These are phyloP conservation scores for Bilobella aurantiaca DNA, from an alignment of 1,140 invertebrate genomes.

Conservation along the genomic window DNA sequence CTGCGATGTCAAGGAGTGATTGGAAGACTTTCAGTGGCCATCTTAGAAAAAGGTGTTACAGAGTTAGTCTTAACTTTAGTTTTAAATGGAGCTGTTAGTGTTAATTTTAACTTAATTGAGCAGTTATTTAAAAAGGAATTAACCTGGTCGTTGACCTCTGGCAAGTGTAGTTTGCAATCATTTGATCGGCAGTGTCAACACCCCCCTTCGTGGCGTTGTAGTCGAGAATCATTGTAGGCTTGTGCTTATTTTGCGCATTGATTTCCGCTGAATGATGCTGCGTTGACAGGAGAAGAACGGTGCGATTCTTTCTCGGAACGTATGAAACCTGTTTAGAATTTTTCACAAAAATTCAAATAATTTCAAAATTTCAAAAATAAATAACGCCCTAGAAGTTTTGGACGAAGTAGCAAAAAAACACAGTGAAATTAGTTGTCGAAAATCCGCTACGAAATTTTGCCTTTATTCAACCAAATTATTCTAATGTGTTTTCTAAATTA, in stretches of 20 bases:
- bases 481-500: too few species aligned
- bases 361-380: too few species aligned
- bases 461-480: neutral
- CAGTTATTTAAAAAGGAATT: too few species aligned
- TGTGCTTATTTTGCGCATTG: neutral
- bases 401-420: too few species aligned
- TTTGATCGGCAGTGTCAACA: slow-evolving; percentile 13
- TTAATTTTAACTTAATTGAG: too few species aligned
- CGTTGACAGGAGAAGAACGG: slow-evolving; percentile 1
- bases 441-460: too few species aligned
- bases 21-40: neutral
- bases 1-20: neutral
- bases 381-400: too few species aligned
- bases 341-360: too few species aligned
- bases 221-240: slow-evolving; percentile 5
- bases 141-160: neutral
- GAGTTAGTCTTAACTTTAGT: too few species aligned
- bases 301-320: neutral
- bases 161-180: slow-evolving; percentile 1
- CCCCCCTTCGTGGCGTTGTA: slow-evolving; percentile 14
- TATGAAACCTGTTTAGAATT: neutral
- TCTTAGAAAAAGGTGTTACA: too few species aligned
- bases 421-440: too few species aligned
- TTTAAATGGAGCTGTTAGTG: too few species aligned
- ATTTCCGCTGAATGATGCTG: slow-evolving; percentile 2